These are phyloP conservation scores for Spisula solida DNA, from an alignment of 2,888 invertebrate genomes.

Conservation along the genomic window DNA sequence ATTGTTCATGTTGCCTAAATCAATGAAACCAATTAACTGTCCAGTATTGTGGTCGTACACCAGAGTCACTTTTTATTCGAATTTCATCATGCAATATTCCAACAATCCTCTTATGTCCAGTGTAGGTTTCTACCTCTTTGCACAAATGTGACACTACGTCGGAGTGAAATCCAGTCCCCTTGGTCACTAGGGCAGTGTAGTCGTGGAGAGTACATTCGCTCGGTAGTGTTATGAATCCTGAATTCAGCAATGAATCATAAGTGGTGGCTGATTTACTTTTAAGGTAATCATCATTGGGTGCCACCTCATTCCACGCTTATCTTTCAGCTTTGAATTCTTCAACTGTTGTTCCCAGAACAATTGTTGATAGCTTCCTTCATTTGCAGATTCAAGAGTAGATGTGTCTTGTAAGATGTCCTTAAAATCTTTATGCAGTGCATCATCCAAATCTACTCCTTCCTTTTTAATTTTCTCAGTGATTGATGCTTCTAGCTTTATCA, in stretches of 20 bases:
- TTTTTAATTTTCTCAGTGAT: too few species aligned
- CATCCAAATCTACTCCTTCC: too few species aligned
- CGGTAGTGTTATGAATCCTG: neutral
- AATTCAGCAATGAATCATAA: neutral
- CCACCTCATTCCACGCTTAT: neutral
- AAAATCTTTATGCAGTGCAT: too few species aligned
- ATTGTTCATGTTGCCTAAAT: too few species aligned
- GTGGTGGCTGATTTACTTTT: neutral
- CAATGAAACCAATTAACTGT: too few species aligned
- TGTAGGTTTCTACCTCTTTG: neutral
- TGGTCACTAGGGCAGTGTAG: neutral
- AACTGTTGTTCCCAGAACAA: constrained; percentile 13
- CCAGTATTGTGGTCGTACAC: too few species aligned
- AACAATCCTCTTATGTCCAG: neutral
- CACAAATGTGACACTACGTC: neutral
- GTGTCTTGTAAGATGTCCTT: neutral
- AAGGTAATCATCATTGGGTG: neutral
- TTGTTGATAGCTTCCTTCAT: neutral
- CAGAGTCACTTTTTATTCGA: too few species aligned
- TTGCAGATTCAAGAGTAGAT: neutral
- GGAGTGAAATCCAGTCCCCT: neutral
- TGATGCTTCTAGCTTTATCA: too few species aligned
- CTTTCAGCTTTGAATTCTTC: neutral
- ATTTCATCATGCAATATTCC: constrained; percentile 2
- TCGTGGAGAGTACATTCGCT: neutral